These are phyloP conservation scores for Rhyacophila evoluta DNA, from an alignment of 2,888 invertebrate genomes.

Conservation along the genomic window DNA sequence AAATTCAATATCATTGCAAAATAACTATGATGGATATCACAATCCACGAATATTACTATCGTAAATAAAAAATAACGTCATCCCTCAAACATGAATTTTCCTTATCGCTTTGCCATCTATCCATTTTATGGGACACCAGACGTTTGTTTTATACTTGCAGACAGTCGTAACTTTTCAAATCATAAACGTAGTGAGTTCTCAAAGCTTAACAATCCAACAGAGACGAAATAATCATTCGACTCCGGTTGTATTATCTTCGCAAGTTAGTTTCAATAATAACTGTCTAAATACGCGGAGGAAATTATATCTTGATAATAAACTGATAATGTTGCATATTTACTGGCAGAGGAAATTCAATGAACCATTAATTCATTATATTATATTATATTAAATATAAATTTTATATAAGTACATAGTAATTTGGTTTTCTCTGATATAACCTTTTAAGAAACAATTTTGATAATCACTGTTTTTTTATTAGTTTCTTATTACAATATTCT, in stretches of 20 bases:
- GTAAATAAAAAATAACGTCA: conserved; percentile 1
- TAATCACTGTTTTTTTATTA: too few species aligned
- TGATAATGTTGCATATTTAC: too few species aligned
- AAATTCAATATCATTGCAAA: neutral
- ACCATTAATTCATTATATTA: neutral
- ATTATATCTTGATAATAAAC: neutral
- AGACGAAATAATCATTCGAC: neutral
- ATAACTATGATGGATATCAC: neutral
- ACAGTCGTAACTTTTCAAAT: conserved; percentile 19
- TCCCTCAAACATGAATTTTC: conserved; percentile 5
- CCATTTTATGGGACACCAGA: conserved; percentile 6
- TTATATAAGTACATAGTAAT: too few species aligned
- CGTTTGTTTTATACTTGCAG: conserved; percentile 1
- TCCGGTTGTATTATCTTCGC: neutral
- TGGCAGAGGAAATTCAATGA: neutral
- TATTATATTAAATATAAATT: too few species aligned
- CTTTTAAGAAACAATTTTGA: too few species aligned
- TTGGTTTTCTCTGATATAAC: too few species aligned
- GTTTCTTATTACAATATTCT: too few species aligned
- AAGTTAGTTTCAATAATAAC: conserved; percentile 9
- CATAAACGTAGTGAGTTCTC: neutral
- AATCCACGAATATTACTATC: neutral
- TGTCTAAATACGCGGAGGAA: neutral
- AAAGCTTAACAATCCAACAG: neutral
- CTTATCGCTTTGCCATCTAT: conserved; percentile 9